A percentile compares a stretch with the other conserved stretches of the same genome.
phyloP scores from a whole-genome alignment of 1,140 invertebrate genomes.

The Lepidostoma basale region DNA sequence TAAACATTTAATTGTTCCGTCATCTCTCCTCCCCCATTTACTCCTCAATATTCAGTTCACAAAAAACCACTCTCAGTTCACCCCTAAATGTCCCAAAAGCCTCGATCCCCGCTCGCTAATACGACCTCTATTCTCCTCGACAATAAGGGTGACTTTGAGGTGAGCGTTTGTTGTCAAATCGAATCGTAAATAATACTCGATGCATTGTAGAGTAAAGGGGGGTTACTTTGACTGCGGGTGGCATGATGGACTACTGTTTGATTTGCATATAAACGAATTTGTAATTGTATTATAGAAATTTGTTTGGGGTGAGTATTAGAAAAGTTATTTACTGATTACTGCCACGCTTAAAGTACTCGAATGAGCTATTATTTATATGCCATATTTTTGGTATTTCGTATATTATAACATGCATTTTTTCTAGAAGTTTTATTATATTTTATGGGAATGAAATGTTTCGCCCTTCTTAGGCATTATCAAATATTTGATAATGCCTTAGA shows the following conservation, averaged over 20 bases:
- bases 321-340: neutral
- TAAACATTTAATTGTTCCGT: constrained; percentile 45
- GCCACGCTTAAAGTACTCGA: too few species aligned
- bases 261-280: constrained; percentile 33
- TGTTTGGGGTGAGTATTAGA: constrained; percentile 12
- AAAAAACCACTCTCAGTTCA: constrained; percentile 12
- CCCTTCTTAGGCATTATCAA: too few species aligned
- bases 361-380: too few species aligned
- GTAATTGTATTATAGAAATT: constrained; percentile 20
- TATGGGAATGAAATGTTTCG: too few species aligned
- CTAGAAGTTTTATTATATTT: too few species aligned
- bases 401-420: too few species aligned
- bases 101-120: neutral
- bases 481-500: too few species aligned
- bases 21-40: constrained; percentile 32
- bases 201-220: constrained; percentile 15
- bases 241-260: neutral
- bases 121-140: neutral
- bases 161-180: neutral
- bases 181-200: constrained; percentile 2
- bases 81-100: neutral
- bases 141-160: neutral
- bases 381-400: too few species aligned
- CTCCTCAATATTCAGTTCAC: constrained; percentile 37
- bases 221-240: constrained; percentile 26